These are phyloP conservation scores for Limnephilus auricula DNA, from an alignment of 2,888 invertebrate species.

Conservation along the genomic window DNA sequence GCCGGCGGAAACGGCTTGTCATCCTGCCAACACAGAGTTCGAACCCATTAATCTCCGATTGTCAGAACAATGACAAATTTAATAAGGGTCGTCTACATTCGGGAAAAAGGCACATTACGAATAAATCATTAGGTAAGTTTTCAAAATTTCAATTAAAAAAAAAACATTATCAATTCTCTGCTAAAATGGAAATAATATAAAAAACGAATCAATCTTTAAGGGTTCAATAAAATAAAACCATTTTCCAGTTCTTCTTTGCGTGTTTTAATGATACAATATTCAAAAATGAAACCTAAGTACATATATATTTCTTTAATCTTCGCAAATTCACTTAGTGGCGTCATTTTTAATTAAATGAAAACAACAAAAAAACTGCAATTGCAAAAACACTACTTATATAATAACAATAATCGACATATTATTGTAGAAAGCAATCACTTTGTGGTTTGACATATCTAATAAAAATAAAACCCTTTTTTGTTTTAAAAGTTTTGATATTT, in stretches of 20 bases:
- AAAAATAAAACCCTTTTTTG: no score
- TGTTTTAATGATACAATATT: no score
- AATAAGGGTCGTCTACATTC: slow-evolving; percentile 9
- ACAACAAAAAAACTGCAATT: no score
- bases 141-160: not conserved
- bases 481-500: no score
- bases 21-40: slow-evolving; percentile 69
- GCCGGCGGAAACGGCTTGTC: slow-evolving; percentile 76
- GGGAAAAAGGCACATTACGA: not conserved
- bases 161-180: not conserved
- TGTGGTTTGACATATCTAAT: no score
- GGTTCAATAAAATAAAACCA: not conserved
- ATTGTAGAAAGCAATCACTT: no score
- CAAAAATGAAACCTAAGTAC: no score
- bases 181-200: not conserved
- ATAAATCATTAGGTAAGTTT: not conserved
- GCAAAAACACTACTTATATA: no score
- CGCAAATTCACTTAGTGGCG: no score
- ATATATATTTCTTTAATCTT: no score
- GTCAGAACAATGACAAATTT: slow-evolving; percentile 30
- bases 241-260: not conserved
- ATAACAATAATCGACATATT: no score
- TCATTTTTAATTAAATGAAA: no score
- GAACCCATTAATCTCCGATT: slow-evolving; percentile 24
- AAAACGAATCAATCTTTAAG: not conserved